Evolutionary conservation across 2,888 invertebrate species (phyloP).

Genomic region (Mylabris sibirica): DNA sequence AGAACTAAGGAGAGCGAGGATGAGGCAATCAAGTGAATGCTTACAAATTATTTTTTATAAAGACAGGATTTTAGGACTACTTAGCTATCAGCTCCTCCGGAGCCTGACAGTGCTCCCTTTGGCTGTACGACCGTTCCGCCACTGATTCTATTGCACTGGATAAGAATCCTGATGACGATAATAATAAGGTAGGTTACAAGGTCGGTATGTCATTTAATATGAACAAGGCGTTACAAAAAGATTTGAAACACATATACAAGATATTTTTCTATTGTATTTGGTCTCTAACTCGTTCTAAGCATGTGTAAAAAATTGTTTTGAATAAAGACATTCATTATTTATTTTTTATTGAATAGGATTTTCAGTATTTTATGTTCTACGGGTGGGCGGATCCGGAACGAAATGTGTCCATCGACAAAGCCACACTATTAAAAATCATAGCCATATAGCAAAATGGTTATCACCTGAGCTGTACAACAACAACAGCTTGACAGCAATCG

Average conservation of each 20-base stretch:
- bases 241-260: slow-evolving; percentile 47
- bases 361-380: slow-evolving; percentile 35
- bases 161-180: slow-evolving; percentile 26
- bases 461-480: background rate
- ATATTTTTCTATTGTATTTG: slow-evolving; percentile 20
- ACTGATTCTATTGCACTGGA: background rate
- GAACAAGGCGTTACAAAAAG: slow-evolving; percentile 52
- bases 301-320: slow-evolving; percentile 42
- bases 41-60: too few relatives aligned
- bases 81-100: too few relatives aligned
- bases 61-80: too few relatives aligned
- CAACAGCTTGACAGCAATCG: background rate
- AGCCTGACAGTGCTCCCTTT: too few relatives aligned
- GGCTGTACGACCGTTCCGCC: too few relatives aligned
- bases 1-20: too few relatives aligned
- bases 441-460: background rate
- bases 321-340: slow-evolving; percentile 51
- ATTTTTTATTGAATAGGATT: slow-evolving; percentile 30
- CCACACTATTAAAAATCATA: slow-evolving; percentile 29
- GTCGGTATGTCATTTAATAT: slow-evolving; percentile 51
- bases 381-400: slow-evolving; percentile 42
- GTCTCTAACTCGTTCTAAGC: slow-evolving; percentile 3
- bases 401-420: slow-evolving; percentile 41
- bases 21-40: too few relatives aligned
- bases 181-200: slow-evolving; percentile 54